Conservation (phyloP, 2,888 invertebrate genomes). For the Pandemis corylana region DNA sequence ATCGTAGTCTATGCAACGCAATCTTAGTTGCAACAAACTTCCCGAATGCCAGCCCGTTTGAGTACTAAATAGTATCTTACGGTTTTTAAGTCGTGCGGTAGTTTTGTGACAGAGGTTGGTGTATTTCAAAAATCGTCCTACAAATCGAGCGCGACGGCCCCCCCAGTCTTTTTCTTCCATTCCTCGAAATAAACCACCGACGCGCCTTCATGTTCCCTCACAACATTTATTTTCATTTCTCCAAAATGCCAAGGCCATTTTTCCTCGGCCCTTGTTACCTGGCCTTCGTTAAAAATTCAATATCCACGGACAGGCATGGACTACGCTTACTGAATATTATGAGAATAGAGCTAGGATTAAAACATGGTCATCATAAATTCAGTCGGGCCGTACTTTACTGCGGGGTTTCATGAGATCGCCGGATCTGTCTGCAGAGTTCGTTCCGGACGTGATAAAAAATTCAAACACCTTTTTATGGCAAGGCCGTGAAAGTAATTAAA, state of each 20-base stretch:
- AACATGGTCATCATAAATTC: constrained; percentile 33
- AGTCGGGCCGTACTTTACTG: constrained; percentile 9
- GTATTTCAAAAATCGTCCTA: not conserved
- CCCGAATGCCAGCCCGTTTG: no score
- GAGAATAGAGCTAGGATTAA: constrained; percentile 31
- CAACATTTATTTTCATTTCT: constrained; percentile 24
- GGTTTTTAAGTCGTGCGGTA: no score
- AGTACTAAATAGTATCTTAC: no score
- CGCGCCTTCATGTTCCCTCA: not conserved
- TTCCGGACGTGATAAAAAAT: constrained; percentile 22
- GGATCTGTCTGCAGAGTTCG: constrained; percentile 9
- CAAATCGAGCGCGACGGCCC: not conserved
- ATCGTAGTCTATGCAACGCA: no score
- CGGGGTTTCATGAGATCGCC: constrained; percentile 9
- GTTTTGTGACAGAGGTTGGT: no score
- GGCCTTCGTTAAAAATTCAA: constrained; percentile 38
- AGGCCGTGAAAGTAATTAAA: constrained; percentile 31
- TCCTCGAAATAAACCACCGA: not conserved
- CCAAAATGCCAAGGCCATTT: constrained; percentile 26
- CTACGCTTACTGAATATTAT: constrained; percentile 29
- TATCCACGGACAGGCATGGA: constrained; percentile 30
- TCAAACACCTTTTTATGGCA: constrained; percentile 11
- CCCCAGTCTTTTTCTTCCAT: no score
- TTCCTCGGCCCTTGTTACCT: constrained; percentile 24
- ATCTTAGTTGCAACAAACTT: no score